These are phyloP conservation scores for Drosophila suzukii DNA, from an alignment of 1,140 invertebrate genomes.

Conservation along the genomic window DNA sequence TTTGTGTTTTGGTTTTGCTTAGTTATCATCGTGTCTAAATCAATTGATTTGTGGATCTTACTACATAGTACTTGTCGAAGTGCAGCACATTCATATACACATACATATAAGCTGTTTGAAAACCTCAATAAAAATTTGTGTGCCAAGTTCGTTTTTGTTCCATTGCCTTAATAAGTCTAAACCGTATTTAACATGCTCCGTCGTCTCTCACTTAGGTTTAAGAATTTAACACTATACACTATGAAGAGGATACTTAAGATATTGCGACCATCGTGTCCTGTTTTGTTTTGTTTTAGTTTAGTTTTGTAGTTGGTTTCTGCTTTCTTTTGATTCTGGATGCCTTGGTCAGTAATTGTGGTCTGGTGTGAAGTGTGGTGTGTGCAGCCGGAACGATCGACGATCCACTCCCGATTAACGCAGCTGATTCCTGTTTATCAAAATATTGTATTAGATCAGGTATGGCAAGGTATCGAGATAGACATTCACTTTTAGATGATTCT, in stretches of 20 bases:
- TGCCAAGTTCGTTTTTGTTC: conserved; percentile 61
- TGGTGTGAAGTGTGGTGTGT: conserved; percentile 31
- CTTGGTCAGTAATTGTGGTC: conserved; percentile 50
- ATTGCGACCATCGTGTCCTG: conserved; percentile 80
- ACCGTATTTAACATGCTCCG: conserved; percentile 64
- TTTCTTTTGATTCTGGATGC: conserved; percentile 67
- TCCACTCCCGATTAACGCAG: conserved; percentile 61
- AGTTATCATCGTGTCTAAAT: conserved; percentile 55
- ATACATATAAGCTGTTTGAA: conserved; percentile 48
- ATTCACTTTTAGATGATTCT: conserved; percentile 12
- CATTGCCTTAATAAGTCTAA: conserved; percentile 71
- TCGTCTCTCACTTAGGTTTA: conserved; percentile 48
- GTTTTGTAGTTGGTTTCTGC: conserved; percentile 62
- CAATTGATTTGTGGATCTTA: conserved; percentile 61
- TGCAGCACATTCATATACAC: conserved; percentile 22
- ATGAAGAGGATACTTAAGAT: conserved; percentile 78
- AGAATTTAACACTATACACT: conserved; percentile 79
- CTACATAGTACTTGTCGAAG: conserved; percentile 48
- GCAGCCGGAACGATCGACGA: conserved; percentile 25
- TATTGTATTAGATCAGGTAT: not conserved
- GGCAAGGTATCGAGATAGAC: not conserved
- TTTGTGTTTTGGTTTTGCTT: conserved; percentile 67
- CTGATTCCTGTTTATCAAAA: conserved; percentile 63
- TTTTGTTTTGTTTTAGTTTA: conserved; percentile 54
- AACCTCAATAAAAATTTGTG: conserved; percentile 69